Conservation (phyloP, 2,888 invertebrate species). For the Leptopilina myrica region DNA sequence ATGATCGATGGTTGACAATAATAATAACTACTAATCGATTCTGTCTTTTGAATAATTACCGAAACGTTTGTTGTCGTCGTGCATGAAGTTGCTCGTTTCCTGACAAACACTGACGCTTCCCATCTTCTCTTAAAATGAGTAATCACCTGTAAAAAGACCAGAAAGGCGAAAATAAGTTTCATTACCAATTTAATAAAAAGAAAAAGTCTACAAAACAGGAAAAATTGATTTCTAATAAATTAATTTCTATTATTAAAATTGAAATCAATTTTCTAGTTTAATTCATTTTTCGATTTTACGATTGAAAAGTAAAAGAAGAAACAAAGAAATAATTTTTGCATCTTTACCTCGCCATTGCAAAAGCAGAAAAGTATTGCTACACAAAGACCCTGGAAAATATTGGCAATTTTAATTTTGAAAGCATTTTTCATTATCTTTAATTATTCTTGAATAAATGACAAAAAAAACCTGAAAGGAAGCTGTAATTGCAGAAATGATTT, state of each 20-base stretch:
- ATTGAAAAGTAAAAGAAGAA: too few relatives aligned
- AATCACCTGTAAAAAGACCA: conserved; percentile 79
- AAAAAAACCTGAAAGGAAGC: conserved; percentile 88
- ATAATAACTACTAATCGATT: conserved; percentile 3
- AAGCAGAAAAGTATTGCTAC: conserved; percentile 95
- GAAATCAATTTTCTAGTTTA: neutral
- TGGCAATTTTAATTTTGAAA: neutral
- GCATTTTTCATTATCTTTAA: conserved; percentile 7
- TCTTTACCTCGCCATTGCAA: conserved; percentile 93
- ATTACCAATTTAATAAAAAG: too few relatives aligned
- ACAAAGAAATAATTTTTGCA: too few relatives aligned
- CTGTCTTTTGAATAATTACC: conserved; percentile 79
- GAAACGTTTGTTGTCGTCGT: conserved; percentile 90
- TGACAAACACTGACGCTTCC: conserved; percentile 83
- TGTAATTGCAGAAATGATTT: conserved; percentile 90
- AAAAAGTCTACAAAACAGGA: too few relatives aligned
- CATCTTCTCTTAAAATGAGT: conserved; percentile 90
- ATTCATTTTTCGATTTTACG: too few relatives aligned
- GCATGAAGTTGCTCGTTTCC: conserved; percentile 89
- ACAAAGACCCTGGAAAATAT: conserved; percentile 87
- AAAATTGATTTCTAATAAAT: too few relatives aligned
- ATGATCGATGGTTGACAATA: neutral
- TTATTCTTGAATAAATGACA: neutral
- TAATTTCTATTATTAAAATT: neutral
- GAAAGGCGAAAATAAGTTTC: too few relatives aligned